Base-by-base conservation (phyloP, 2,797 vertebrate species). In the Scyliorhinus canicula region DNA sequence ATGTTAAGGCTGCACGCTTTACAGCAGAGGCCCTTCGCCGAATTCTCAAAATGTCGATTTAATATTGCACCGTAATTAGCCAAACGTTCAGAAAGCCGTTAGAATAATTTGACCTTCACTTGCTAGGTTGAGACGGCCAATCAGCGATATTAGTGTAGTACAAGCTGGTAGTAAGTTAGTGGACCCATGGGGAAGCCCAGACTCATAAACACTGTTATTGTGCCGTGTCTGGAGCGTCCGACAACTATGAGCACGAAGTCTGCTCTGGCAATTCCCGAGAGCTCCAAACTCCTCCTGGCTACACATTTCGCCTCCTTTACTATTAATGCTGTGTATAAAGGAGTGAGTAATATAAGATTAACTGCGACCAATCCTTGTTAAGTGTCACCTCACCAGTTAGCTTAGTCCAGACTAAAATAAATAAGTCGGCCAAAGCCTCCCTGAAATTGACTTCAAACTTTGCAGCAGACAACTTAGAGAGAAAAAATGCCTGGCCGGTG, bases 21-120 rank as follows among this genome's bases (percentile, higher is more conserved):
- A 40, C 5, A 82, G 96, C 95, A 95, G 95, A 95, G 69, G 95
- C 95, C 95, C 9, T 93, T 95, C 69, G 95, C 44, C 6, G 55
- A 11, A 14, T 95, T 95, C 95, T 91, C 95, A 95, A 82, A 47
- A 2, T 74, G 95, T 95, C 84, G 95, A 95, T 95, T 95, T 95
- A 94, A 94, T 55, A 94, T 94, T 94, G n/a, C 31, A 93, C 95
- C 57, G 95, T 95, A 96, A 95, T 86, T 94, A 94, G 93, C 67
- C 93, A 71, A 94, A 69, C 93, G 93, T 94, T 94, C 93, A 94
- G 93, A 94, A 94, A 94, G 93, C 93, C 93, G 93, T 94, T 94
- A 94, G 97, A 98, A 98, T 97, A 98, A 97, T 98, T 98, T 98
- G 98, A 98, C 98, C 98, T 98, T 98, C 98, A 98, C 97, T 97